Base-by-base conservation (phyloP, 2,888 invertebrate genomes). In the Lepeophtheirus nordmannii region DNA sequence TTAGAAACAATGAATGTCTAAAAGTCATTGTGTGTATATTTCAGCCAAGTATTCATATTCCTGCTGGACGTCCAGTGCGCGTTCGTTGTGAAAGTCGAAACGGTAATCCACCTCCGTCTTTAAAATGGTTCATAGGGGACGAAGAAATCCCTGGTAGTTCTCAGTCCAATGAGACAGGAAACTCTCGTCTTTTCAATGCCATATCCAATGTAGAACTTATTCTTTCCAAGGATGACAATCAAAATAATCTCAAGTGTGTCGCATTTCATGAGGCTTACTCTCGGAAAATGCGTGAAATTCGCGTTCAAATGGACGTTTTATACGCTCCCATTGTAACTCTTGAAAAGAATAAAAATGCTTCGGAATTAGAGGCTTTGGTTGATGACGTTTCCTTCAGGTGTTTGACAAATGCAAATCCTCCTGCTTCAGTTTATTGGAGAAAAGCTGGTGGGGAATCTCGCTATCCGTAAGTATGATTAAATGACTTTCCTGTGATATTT, bases 131-230 rank as follows among this genome's bases (percentile, higher is more conserved):
- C 60, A 14, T 66, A 20, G 66, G 60, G 17, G 59, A 66, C 8
- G 46, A 41, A 40, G 59, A 61, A 41, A 9, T 66, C 1, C n/a
- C 22, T 17, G 63, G 56, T 9, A 22, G 23, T 12, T n/a, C n/a
- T 1, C 66, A 66, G 60, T 10, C n/a, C 11, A 66, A 66, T 41
- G 66, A 66, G 60, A 60, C 66, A 39, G 66, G 60, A 2, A 22
- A 59, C 23, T 17, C n/a, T 22, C 30, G 59, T 22, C 41, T 22
- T 17, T 66, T 58, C 39, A 65, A 41, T n/a, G 66, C 58, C n/a
- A 37, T 66, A 9, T 58, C 58, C 5, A 53, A 38, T 10, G 10
- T 66, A 10, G 60, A 39, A 30, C 41, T 63, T 9, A 22, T 46
- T 8, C n/a, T 46, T 14, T n/a, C n/a, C 11, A 22, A 58, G 38